Conservation (phyloP, 2,888 invertebrate genomes). For the Agrotis ipsilon region DNA sequence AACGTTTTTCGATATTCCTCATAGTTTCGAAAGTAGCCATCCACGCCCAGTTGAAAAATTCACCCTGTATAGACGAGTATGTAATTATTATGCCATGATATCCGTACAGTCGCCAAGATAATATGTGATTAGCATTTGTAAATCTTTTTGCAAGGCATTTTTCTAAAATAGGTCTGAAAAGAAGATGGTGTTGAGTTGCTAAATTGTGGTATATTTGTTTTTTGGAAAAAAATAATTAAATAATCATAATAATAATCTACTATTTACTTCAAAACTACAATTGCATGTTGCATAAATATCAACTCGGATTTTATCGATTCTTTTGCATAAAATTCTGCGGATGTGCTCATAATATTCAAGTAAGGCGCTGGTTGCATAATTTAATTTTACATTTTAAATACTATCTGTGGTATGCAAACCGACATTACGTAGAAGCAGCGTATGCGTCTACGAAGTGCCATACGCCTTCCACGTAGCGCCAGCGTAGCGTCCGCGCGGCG, state of each 20-base stretch:
- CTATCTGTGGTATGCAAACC: no score
- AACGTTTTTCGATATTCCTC: no score
- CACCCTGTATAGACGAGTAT: no score
- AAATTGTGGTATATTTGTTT: background rate
- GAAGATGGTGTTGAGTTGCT: background rate
- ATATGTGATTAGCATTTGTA: background rate
- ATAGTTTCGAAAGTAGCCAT: no score
- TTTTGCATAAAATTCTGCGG: background rate
- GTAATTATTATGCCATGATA: slow-evolving; percentile 11
- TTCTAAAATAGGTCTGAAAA: background rate
- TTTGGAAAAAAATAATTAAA: no score
- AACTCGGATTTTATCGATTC: background rate
- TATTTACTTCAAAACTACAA: no score
- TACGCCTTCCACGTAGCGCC: background rate
- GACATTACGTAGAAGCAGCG: no score
- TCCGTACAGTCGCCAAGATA: slow-evolving; percentile 11
- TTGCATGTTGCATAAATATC: no score
- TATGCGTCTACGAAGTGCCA: background rate
- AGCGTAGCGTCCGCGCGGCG: background rate
- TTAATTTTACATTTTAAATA: background rate
- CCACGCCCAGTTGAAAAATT: no score
- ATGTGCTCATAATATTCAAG: background rate
- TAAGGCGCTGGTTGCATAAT: slow-evolving; percentile 1
- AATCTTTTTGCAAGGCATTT: background rate
- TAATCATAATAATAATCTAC: no score